These are phyloP conservation scores for Andrena dorsata DNA, from an alignment of 2,888 invertebrate species.

Conservation along the genomic window DNA sequence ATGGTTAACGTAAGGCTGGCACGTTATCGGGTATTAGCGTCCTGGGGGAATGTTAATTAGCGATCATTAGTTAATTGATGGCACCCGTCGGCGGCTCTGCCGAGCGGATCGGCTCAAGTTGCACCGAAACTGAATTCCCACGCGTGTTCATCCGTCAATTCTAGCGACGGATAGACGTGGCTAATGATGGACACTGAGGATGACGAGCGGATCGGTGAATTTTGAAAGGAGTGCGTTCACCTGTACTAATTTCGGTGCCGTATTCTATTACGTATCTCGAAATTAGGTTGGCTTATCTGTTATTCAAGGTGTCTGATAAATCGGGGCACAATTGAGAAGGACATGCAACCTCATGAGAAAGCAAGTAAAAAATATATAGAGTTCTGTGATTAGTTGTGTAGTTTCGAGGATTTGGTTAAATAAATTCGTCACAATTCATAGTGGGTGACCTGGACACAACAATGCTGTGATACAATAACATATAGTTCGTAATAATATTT, in stretches of 20 bases:
- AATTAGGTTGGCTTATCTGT: background rate
- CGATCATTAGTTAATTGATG: constrained; percentile 80
- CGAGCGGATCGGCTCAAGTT: constrained; percentile 52
- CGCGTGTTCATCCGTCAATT: constrained; percentile 74
- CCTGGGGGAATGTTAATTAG: constrained; percentile 78
- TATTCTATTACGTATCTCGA: background rate
- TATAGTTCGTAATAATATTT: too few relatives aligned
- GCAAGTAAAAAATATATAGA: too few relatives aligned
- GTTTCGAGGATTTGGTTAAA: too few relatives aligned
- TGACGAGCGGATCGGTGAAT: constrained; percentile 21
- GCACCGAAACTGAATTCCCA: constrained; percentile 62
- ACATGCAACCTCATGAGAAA: too few relatives aligned
- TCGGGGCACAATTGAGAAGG: background rate
- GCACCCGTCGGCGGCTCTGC: constrained; percentile 72
- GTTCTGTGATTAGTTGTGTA: too few relatives aligned
- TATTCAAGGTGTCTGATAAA: background rate
- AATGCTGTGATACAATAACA: too few relatives aligned
- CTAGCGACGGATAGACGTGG: constrained; percentile 69
- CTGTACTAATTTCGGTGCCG: background rate
- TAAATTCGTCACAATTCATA: too few relatives aligned
- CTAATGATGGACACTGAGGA: constrained; percentile 46
- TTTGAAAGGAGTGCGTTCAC: background rate
- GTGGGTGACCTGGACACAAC: too few relatives aligned
- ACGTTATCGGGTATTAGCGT: constrained; percentile 76
- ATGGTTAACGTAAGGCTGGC: constrained; percentile 71